Evolutionary conservation across 2,797 vertebrate genomes (phyloP), one percentile per base, ranked within the genome.

Genomic region (Falco novaeseelandiae): DNA sequence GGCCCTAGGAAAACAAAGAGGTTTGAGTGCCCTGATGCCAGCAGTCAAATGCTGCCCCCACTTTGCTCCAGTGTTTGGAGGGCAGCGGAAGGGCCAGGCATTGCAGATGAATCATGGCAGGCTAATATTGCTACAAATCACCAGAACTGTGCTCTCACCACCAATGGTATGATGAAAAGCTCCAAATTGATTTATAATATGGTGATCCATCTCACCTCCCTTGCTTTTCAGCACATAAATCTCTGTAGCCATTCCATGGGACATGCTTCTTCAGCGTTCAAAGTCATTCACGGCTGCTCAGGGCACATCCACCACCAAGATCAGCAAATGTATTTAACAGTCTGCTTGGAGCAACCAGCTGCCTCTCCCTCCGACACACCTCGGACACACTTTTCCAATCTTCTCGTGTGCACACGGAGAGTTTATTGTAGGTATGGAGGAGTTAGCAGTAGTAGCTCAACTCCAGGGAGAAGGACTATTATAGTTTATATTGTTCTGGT

Each of bases 111-210:
- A 81, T 42, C 84, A 57, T 1, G n/a, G 87, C 67, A 57, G 77
- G 81, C 9, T 61, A 14, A 48, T 22, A 61, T 17, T 29, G 40
- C 87, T 57, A 79, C 93, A 94, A 83, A 92, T 86, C 93, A 90
- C 49, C 29, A 7, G 66, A 16, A 4, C 80, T 30, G 62, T 30
- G 38, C 89, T 71, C n/a, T 44, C 14, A 12, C 38, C 0, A 0
- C 38, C 4, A 0, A 13, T 49, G 73, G 8, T 25, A 34, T 72
- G 89, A 90, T 72, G 83, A 78, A 90, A 51, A 86, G 77, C 89
- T 77, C 58, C 72, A 30, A 11, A 38, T 1, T 80, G 89, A 95
- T 94, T 95, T 77, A 94, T 90, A 58, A 6, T 66, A 14, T 2
- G 38, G 67, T 22, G 23, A 80, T 94, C 89, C 77, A 58, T 86